These are phyloP conservation scores for Geophilus truncorum DNA, from an alignment of 2,888 invertebrate species.

Conservation along the genomic window DNA sequence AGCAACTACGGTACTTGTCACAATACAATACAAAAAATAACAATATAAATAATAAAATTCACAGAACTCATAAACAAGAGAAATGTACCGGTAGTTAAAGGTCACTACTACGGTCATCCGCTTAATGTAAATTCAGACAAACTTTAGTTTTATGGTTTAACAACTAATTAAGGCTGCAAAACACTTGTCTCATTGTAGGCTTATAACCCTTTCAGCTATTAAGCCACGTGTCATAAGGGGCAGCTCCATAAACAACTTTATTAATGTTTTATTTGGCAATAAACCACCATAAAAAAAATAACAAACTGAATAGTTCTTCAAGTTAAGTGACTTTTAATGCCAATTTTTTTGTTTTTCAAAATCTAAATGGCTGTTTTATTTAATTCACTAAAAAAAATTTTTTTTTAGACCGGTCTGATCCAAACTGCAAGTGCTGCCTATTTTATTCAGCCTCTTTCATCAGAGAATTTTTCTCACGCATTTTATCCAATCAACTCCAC, in stretches of 20 bases:
- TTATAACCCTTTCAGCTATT: neutral
- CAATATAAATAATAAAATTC: too few species aligned
- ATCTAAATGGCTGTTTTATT: too few species aligned
- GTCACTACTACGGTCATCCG: too few species aligned
- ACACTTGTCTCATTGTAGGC: neutral
- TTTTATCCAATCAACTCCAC: slow-evolving; percentile 14
- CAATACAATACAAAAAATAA: too few species aligned
- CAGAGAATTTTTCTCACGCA: slow-evolving; percentile 1
- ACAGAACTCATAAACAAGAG: too few species aligned
- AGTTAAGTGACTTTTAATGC: too few species aligned
- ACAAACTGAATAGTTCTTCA: too few species aligned
- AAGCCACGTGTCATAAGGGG: neutral
- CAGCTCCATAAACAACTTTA: neutral
- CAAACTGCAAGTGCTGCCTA: neutral
- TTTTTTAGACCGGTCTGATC: slow-evolving; percentile 30
- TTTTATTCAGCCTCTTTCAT: slow-evolving; percentile 6
- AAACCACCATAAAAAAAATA: neutral
- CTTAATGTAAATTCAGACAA: neutral
- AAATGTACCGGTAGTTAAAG: too few species aligned
- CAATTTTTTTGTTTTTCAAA: too few species aligned
- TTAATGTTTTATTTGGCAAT: neutral
- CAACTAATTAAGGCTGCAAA: neutral
- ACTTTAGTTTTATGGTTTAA: too few species aligned
- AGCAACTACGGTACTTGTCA: too few species aligned
- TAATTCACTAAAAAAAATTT: neutral